Evolutionary conservation across 1,140 invertebrate genomes (phyloP).

Genomic region (Achatina immaculata): DNA sequence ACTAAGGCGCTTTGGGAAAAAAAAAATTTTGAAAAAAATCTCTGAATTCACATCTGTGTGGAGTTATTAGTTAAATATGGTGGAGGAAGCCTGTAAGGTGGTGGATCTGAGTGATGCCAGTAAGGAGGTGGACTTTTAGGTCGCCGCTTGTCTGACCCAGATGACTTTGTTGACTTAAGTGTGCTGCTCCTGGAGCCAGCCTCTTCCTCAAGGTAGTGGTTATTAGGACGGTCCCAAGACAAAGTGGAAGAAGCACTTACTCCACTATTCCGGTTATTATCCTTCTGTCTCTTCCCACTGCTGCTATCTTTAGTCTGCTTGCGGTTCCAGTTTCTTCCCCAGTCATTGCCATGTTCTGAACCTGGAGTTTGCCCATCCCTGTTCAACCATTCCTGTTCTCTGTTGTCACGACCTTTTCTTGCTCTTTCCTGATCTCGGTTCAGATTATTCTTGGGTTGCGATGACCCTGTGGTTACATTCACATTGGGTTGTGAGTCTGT

Average conservation of each 20-base stretch:
- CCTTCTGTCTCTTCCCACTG: not conserved
- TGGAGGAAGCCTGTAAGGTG: slow-evolving; percentile 51
- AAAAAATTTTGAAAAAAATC: too few relatives aligned
- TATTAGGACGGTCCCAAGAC: slow-evolving; percentile 34
- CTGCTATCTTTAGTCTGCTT: not conserved
- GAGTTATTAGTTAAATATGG: slow-evolving; percentile 45
- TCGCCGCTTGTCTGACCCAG: slow-evolving; percentile 18
- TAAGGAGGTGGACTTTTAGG: slow-evolving; percentile 32
- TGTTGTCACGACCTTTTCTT: not conserved
- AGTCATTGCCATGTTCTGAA: not conserved
- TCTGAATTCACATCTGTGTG: not conserved
- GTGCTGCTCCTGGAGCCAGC: slow-evolving; percentile 24
- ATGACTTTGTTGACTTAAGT: not conserved
- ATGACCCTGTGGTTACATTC: not conserved
- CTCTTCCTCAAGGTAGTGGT: slow-evolving; percentile 37
- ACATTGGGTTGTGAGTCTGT: not conserved
- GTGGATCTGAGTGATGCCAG: slow-evolving; percentile 37
- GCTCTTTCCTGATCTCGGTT: slow-evolving; percentile 6
- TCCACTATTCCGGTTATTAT: slow-evolving; percentile 13
- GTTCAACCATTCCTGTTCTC: slow-evolving; percentile 1
- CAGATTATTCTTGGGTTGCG: not conserved
- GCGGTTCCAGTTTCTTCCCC: not conserved
- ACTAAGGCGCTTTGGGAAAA: too few relatives aligned
- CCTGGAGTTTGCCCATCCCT: not conserved
- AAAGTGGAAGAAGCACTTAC: slow-evolving; percentile 38